A percentile compares a stretch with the other conserved stretches of the same genome.
phyloP scores from a whole-genome alignment of 1,140 invertebrate genomes.

The Panagrolaimus sp. region DNA sequence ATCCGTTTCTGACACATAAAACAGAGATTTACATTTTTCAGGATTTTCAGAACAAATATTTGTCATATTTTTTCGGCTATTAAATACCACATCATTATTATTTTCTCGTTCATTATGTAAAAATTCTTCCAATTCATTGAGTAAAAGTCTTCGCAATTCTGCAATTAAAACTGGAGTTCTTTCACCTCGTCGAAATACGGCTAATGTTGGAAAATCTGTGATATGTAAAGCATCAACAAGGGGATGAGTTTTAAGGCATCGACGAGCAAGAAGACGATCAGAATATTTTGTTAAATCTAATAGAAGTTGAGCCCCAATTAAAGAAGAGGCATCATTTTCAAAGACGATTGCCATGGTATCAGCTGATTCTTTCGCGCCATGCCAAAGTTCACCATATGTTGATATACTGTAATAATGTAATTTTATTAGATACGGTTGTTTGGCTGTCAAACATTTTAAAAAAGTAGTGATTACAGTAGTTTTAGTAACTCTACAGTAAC shows the following conservation, averaged over 20 bases:
- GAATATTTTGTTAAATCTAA: constrained; percentile 44
- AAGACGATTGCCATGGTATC: constrained; percentile 52
- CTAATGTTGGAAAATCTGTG: constrained; percentile 51
- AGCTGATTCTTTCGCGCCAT: constrained; percentile 35
- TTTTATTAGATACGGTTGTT: constrained; percentile 34
- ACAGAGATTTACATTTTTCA: constrained; percentile 42
- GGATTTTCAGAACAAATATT: constrained; percentile 22
- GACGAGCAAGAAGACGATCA: constrained; percentile 43
- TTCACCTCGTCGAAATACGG: constrained; percentile 56
- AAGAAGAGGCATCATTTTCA: constrained; percentile 37
- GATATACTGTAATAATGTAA: constrained; percentile 41
- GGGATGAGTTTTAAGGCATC: constrained; percentile 45
- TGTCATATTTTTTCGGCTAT: constrained; percentile 1
- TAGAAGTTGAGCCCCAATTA: constrained; percentile 44
- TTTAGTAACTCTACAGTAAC: no score
- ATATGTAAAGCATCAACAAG: constrained; percentile 48
- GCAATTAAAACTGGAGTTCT: constrained; percentile 42
- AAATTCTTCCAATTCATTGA: constrained; percentile 39
- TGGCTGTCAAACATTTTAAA: constrained; percentile 31
- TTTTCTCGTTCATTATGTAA: constrained; percentile 17
- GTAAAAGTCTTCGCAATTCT: constrained; percentile 41
- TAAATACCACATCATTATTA: background rate
- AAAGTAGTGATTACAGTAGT: background rate
- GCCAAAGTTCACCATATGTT: constrained; percentile 53
- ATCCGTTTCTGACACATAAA: constrained; percentile 58